These are phyloP conservation scores for Malthinus flaveolus DNA, from an alignment of 2,888 invertebrate species.

Conservation along the genomic window DNA sequence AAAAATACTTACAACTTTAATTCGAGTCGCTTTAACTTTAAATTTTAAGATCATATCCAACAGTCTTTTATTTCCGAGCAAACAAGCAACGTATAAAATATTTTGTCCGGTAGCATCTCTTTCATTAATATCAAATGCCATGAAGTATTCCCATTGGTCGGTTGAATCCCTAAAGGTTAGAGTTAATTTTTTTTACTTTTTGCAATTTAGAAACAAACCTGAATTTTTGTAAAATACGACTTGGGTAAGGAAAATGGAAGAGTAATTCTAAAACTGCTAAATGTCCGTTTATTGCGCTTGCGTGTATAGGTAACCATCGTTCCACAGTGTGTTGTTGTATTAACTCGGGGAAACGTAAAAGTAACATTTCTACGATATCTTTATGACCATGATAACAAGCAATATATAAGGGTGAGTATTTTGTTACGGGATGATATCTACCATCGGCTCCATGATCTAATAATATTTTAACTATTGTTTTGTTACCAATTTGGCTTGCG, in stretches of 20 bases:
- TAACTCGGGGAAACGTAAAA: constrained; percentile 82
- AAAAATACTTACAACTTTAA: constrained; percentile 44
- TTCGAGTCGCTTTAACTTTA: constrained; percentile 62
- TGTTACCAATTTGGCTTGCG: constrained; percentile 83
- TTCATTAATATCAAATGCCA: constrained; percentile 92
- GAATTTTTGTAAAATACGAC: constrained; percentile 65
- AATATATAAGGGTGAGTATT: constrained; percentile 90
- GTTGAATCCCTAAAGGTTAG: constrained; percentile 64
- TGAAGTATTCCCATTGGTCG: constrained; percentile 79
- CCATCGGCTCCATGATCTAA: constrained; percentile 86
- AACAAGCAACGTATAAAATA: constrained; percentile 86
- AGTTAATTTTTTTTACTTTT: not conserved
- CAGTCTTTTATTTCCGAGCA: constrained; percentile 78
- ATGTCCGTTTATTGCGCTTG: constrained; percentile 89
- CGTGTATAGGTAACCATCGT: constrained; percentile 90
- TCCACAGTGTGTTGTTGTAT: constrained; percentile 88
- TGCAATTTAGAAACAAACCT: constrained; percentile 46
- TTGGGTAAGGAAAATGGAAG: constrained; percentile 81
- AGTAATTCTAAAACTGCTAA: constrained; percentile 75
- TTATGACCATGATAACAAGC: constrained; percentile 84
- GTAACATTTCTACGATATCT: constrained; percentile 74
- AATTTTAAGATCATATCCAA: constrained; percentile 77
- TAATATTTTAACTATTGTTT: constrained; percentile 75
- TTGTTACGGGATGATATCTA: constrained; percentile 85
- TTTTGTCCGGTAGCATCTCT: constrained; percentile 89